Percentiles rank a stretch among this genome's conserved stretches.
Evolutionary conservation across 2,888 invertebrate species (phyloP).

Genomic region (Alsophila aescularia): DNA sequence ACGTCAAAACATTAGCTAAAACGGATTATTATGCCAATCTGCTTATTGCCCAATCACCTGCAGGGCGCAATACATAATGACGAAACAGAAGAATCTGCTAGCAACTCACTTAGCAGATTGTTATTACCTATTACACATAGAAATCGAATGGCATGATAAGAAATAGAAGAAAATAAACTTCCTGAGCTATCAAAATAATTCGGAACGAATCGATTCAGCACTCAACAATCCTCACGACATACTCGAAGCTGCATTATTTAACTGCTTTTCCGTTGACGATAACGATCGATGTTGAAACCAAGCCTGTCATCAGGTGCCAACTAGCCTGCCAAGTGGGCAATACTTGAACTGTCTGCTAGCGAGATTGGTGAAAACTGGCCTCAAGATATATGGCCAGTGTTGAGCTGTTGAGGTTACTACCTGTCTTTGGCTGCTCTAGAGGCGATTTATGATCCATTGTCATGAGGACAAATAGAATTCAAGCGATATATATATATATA

Average conservation of each 20-base stretch:
- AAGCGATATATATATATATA: no score
- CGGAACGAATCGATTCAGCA: no score
- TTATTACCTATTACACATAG: no score
- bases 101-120: no score
- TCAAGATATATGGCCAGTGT: conserved; percentile 13
- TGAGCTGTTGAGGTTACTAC: not conserved
- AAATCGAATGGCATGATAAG: no score
- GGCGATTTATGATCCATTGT: not conserved
- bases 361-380: conserved; percentile 18
- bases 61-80: no score
- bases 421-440: not conserved
- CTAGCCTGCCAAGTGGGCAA: conserved; percentile 57
- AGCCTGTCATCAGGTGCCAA: conserved; percentile 59
- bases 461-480: not conserved
- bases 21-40: no score
- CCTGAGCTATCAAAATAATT: no score
- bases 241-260: not conserved
- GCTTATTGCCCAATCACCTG: no score
- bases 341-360: conserved; percentile 34
- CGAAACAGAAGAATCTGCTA: no score
- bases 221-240: not conserved
- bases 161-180: no score
- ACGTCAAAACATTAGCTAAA: no score
- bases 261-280: conserved; percentile 29
- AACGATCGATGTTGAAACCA: conserved; percentile 39